Conservation (phyloP, 1,140 invertebrate species). For the Drosophila yakuba region DNA sequence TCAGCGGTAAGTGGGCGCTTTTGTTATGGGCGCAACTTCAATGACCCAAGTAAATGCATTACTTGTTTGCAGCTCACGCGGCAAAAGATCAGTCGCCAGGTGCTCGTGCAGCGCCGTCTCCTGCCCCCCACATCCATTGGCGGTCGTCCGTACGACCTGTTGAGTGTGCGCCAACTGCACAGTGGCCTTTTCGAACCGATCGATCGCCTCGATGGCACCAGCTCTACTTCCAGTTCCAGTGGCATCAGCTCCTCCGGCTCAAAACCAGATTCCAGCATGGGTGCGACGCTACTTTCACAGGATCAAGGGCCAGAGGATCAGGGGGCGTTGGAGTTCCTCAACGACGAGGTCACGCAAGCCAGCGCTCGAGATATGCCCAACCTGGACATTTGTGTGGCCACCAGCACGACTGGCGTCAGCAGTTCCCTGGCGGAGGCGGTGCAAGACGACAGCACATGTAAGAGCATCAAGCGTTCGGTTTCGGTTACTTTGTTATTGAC, state of each 20-base stretch:
- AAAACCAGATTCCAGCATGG: neutral
- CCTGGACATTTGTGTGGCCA: constrained; percentile 34
- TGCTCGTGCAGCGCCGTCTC: constrained; percentile 74
- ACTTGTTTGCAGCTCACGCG: constrained; percentile 55
- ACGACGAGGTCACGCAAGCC: neutral
- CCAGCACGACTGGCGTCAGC: constrained; percentile 7
- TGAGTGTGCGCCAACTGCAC: constrained; percentile 62
- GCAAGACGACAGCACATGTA: constrained; percentile 74
- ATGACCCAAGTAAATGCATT: neutral
- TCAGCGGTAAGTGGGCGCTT: constrained; percentile 42
- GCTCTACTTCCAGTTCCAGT: neutral
- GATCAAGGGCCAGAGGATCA: constrained; percentile 1
- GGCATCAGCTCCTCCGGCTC: neutral
- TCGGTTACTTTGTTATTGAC: neutral
- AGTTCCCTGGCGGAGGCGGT: constrained; percentile 43
- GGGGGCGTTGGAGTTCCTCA: constrained; percentile 1
- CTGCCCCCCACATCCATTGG: constrained; percentile 47
- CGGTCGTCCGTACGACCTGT: constrained; percentile 57
- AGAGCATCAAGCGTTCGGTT: neutral
- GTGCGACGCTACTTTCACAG: neutral
- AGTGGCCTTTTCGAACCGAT: constrained; percentile 68
- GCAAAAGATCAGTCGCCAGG: constrained; percentile 70
- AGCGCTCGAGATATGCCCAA: constrained; percentile 46
- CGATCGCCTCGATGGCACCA: constrained; percentile 18
- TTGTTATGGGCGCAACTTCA: neutral